Conservation (phyloP, 1,140 invertebrate genomes). For the Brachionus angularis region DNA sequence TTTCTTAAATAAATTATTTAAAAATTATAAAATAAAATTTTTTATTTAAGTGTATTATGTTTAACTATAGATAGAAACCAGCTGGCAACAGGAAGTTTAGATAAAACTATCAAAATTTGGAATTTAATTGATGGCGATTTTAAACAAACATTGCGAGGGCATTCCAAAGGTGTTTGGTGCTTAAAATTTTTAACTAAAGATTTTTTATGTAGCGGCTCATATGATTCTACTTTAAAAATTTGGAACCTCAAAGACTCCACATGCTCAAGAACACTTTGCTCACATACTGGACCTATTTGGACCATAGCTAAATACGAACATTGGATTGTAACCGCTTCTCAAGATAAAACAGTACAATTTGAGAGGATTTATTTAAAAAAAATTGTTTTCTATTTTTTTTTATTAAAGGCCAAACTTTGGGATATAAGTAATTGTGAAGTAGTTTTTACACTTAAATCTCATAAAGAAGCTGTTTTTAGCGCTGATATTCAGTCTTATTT, state of each 20-base stretch:
- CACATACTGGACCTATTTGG: slow-evolving; percentile 54
- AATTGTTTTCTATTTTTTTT: neutral
- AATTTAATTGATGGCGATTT: slow-evolving; percentile 49
- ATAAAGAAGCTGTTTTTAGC: slow-evolving; percentile 52
- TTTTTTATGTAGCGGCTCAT: slow-evolving; percentile 52
- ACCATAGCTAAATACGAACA: slow-evolving; percentile 48
- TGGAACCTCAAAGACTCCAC: slow-evolving; percentile 52
- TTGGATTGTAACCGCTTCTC: slow-evolving; percentile 51
- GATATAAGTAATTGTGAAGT: slow-evolving; percentile 51
- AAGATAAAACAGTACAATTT: slow-evolving; percentile 51
- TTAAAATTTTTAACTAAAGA: slow-evolving; percentile 52
- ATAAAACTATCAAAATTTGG: slow-evolving; percentile 52
- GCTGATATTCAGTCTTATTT: slow-evolving; percentile 51
- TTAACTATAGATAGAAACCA: slow-evolving; percentile 49
- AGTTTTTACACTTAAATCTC: slow-evolving; percentile 48
- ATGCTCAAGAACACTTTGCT: slow-evolving; percentile 49
- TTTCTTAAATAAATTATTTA: slow-evolving; percentile 12
- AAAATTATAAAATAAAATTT: neutral
- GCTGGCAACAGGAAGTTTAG: slow-evolving; percentile 51
- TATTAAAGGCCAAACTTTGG: slow-evolving; percentile 53
- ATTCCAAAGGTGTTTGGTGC: slow-evolving; percentile 53
- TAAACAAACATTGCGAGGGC: slow-evolving; percentile 50
- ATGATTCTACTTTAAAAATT: slow-evolving; percentile 53
- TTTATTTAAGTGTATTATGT: slow-evolving; percentile 49
- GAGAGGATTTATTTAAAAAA: neutral